Percentiles rank a stretch among this genome's conserved stretches.
Conservation (phyloP, 1,140 invertebrate genomes). For the Holcopasites calliopsidis region DNA sequence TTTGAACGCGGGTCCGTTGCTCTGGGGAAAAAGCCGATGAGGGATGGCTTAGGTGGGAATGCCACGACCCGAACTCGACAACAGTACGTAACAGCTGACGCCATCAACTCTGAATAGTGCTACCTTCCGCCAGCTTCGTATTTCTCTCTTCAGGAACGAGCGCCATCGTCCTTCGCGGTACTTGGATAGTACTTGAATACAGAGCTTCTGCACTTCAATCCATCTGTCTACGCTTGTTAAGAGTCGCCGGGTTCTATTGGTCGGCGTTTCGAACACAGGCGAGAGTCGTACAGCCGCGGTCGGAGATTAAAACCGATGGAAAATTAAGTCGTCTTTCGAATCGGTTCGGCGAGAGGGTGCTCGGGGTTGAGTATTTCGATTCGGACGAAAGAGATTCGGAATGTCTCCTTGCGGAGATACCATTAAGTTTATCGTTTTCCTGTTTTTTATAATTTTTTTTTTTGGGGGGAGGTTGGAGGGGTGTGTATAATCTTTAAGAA, state of each 20-base stretch:
- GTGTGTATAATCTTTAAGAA: too few species aligned
- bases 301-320: slow-evolving; percentile 51
- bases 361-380: not conserved
- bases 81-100: slow-evolving; percentile 75
- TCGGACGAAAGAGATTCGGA: not conserved
- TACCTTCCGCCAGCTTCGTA: slow-evolving; percentile 32
- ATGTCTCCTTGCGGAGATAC: not conserved
- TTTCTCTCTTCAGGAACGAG: slow-evolving; percentile 40
- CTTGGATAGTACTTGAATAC: slow-evolving; percentile 69
- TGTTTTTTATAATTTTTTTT: not conserved
- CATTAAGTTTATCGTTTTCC: not conserved
- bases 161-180: slow-evolving; percentile 49
- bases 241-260: slow-evolving; percentile 52
- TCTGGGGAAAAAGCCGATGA: not conserved
- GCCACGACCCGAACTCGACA: slow-evolving; percentile 50
- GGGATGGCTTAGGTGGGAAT: not conserved
- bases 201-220: slow-evolving; percentile 70
- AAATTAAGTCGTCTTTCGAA: slow-evolving; percentile 40
- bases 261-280: slow-evolving; percentile 40
- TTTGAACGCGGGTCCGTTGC: slow-evolving; percentile 17
- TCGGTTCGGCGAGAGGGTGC: not conserved
- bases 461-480: not conserved
- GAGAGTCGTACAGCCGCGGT: not conserved
- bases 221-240: slow-evolving; percentile 72
- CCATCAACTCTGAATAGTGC: slow-evolving; percentile 67